Percentiles rank a stretch among this genome's conserved stretches.
phyloP scores from a whole-genome alignment of 2,797 vertebrate genomes.

The Sebastes diploproa region DNA sequence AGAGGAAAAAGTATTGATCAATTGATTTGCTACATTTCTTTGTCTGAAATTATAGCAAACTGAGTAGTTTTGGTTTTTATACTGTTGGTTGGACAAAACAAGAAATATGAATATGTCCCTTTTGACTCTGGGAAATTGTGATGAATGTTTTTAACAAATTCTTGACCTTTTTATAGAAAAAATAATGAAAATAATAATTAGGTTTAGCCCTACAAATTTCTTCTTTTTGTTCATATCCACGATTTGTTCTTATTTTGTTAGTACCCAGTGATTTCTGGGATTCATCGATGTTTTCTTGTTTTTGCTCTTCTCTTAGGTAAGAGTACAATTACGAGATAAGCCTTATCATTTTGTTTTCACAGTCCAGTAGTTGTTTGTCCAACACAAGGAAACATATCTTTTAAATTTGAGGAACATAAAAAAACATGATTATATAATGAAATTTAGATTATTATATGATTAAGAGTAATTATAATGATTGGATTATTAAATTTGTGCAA shows the following conservation, averaged over 20 bases:
- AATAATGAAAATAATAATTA: neutral
- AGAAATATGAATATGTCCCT: neutral
- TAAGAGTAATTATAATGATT: too few species aligned
- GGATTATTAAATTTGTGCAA: accelerated
- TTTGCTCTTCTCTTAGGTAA: too few species aligned
- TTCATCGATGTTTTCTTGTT: too few species aligned
- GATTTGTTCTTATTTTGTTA: too few species aligned
- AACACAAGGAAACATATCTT: too few species aligned
- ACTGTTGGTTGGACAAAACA: neutral
- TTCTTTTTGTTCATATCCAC: accelerated
- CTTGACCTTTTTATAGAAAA: neutral
- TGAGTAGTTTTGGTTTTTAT: neutral
- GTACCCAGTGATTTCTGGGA: too few species aligned
- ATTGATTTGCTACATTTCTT: neutral
- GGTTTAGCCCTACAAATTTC: neutral
- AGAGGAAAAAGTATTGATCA: neutral
- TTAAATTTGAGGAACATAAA: too few species aligned
- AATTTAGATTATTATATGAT: too few species aligned
- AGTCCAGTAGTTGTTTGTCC: too few species aligned
- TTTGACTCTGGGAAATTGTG: neutral
- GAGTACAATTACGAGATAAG: too few species aligned
- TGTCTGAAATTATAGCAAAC: neutral
- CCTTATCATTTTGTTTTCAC: too few species aligned
- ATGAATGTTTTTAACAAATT: neutral
- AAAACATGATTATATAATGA: too few species aligned